Conservation (phyloP, 1,140 invertebrate genomes). For the Sweltsa coloradensis region DNA sequence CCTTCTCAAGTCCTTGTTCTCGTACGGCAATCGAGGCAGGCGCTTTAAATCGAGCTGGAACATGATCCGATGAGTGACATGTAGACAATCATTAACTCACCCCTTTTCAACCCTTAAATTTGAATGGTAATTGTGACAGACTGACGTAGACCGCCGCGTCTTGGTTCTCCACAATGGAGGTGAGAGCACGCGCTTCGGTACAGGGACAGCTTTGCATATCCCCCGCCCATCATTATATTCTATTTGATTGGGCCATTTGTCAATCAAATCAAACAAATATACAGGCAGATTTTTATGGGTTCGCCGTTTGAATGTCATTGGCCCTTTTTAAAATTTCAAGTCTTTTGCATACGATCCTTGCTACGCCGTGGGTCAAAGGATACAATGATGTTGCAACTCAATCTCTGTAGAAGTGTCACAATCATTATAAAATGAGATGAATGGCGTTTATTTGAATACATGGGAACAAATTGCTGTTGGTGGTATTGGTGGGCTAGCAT, state of each 20-base stretch:
- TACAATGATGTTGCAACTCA: background rate
- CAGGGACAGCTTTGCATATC: background rate
- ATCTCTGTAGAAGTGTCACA: background rate
- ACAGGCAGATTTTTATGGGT: background rate
- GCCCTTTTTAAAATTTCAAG: background rate
- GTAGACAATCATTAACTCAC: constrained; percentile 1
- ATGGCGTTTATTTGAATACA: no score
- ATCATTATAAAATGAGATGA: background rate
- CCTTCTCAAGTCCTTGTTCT: background rate
- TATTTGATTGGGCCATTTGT: constrained; percentile 2
- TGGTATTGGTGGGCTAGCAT: no score
- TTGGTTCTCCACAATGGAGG: background rate
- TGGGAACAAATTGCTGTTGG: no score
- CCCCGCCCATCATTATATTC: background rate
- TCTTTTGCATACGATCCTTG: background rate
- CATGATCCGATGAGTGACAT: constrained; percentile 6
- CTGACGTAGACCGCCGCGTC: background rate
- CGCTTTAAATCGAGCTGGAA: constrained; percentile 3
- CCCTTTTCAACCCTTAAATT: background rate
- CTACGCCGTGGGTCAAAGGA: background rate
- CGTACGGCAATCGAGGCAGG: background rate
- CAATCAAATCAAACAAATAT: constrained; percentile 5
- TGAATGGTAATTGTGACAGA: background rate
- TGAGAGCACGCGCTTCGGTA: background rate
- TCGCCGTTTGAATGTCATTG: no score